A percentile compares a stretch with the other conserved stretches of the same genome.
phyloP scores from a whole-genome alignment of 2,113 vertebrate species.

The Parotia lawesii region DNA sequence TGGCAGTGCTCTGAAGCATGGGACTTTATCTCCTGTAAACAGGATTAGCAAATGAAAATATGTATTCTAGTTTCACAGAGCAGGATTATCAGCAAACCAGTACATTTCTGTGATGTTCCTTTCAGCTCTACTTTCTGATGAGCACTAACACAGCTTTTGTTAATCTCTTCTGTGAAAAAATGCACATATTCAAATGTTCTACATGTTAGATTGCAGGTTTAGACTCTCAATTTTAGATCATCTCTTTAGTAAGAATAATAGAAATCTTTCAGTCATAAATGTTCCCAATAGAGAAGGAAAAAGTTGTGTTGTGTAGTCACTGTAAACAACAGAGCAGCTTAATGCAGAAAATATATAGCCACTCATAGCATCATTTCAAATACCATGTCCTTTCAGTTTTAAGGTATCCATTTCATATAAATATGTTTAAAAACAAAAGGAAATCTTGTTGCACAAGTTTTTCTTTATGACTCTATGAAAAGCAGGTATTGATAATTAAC shows the following conservation, averaged over 20 bases:
- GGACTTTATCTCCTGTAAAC: slow-evolving; percentile 21
- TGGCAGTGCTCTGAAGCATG: background rate
- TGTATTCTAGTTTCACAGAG: slow-evolving; percentile 18
- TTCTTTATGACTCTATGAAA: background rate
- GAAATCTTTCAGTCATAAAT: background rate
- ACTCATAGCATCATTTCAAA: background rate
- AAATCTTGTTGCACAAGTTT: background rate
- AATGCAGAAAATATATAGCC: background rate
- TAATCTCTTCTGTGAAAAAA: background rate
- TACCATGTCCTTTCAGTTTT: background rate
- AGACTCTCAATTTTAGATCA: background rate
- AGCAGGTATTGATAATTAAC: background rate
- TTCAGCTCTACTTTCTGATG: background rate
- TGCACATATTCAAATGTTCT: background rate
- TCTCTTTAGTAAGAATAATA: background rate
- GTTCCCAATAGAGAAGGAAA: background rate
- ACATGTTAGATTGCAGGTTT: background rate
- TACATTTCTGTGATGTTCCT: background rate
- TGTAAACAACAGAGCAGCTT: slow-evolving; percentile 4
- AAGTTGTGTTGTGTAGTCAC: background rate
- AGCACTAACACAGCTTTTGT: background rate
- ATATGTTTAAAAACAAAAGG: background rate
- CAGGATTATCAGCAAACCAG: slow-evolving; percentile 14
- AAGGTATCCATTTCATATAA: background rate
- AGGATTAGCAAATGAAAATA: slow-evolving; percentile 49